Evolutionary conservation across 2,113 vertebrate species (phyloP).

Genomic region (Oreochromis tanganicae): DNA sequence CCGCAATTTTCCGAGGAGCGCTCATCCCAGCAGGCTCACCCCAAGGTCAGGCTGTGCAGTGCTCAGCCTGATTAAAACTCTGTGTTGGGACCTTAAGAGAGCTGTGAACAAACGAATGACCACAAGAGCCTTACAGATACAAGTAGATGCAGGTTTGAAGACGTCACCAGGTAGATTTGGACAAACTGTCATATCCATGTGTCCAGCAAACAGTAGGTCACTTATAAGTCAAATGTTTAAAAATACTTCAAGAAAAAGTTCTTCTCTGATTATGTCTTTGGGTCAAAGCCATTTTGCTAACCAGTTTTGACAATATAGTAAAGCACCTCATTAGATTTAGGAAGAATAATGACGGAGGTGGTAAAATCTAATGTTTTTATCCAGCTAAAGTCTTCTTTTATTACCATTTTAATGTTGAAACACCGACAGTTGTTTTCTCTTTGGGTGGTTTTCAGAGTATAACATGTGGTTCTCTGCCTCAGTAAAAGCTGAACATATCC

Average conservation of each 20-base stretch:
- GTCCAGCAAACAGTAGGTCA: background rate
- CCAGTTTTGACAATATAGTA: too few relatives aligned
- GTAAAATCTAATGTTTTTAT: background rate
- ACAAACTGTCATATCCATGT: background rate
- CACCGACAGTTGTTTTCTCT: background rate
- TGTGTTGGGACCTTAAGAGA: background rate
- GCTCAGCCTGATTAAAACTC: background rate
- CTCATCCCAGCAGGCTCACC: background rate
- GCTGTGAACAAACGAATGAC: background rate
- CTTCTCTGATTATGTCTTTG: too few relatives aligned
- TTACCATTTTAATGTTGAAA: background rate
- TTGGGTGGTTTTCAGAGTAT: background rate
- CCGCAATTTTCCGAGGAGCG: background rate
- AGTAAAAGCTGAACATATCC: background rate
- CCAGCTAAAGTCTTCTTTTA: background rate
- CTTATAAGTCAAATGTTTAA: background rate
- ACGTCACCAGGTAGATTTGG: background rate
- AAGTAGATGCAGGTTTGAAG: background rate
- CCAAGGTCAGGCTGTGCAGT: background rate
- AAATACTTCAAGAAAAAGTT: too few relatives aligned
- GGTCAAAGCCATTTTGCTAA: too few relatives aligned
- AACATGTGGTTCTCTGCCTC: background rate
- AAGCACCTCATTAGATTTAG: background rate
- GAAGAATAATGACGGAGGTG: background rate
- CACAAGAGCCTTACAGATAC: background rate